Base-by-base conservation (phyloP, 2,888 invertebrate genomes). In the Synanthedon andrenaeformis region DNA sequence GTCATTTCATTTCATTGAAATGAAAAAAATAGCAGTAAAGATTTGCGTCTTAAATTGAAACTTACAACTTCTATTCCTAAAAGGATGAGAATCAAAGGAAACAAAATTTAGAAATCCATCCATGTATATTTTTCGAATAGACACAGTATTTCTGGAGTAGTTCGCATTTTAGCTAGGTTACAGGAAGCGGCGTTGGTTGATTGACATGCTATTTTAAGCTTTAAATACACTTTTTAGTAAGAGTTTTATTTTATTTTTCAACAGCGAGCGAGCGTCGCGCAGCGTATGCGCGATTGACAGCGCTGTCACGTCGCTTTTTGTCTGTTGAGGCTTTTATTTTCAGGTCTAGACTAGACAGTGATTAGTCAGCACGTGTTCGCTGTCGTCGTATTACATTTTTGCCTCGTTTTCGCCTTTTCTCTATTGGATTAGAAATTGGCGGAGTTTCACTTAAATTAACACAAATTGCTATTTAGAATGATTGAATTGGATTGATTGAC, bases 311-410 rank as follows among this genome's bases (percentile, higher is more conserved):
- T 61, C 63, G 65, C 62, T 63, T 67, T 51, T 72, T 69, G 67
- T 70, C 67, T 65, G 59, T 54, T 54, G 49, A 50, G 54, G 56
- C 58, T 66, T 67, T 68, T 66, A 65, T 70, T 73, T 70, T 69
- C 64, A 63, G 60, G 68, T 66, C 66, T 68, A 75, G 68, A 69
- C 72, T 66, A 63, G 70, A 62, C 67, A 64, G 66, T 68, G 75
- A 76, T 77, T 79, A 79, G 74, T 69, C 66, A 69, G 74, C 76
- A 73, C 66, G 61, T 76, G 77, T 78, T 62, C 63, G 57, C 56
- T 66, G 69, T 68, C 69, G 60, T 60, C 60, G 60, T 58, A 55
- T 57, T 60, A 65, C 45, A 45, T 58, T 59, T 59, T 59, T 53
- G 53, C 64, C 64, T 69, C 68, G 72, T 72, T 72, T 67, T 64